Evolutionary conservation across 2,113 vertebrate genomes (phyloP).

Genomic region (Paradisaea rubra): DNA sequence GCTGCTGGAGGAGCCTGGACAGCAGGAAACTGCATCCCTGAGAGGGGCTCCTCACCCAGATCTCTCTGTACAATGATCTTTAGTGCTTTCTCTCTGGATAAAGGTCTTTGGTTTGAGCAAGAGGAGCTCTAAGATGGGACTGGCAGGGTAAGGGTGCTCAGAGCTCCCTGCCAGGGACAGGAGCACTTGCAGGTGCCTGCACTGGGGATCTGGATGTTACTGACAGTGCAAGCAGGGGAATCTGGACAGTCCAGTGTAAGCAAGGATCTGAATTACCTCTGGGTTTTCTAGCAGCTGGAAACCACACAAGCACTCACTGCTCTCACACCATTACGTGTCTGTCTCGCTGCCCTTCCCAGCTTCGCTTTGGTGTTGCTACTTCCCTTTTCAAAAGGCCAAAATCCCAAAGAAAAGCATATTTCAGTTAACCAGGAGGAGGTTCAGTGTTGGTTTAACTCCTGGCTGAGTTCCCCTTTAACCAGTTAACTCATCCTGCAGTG

Average conservation of each 20-base stretch:
- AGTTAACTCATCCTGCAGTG: neutral
- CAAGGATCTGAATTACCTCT: neutral
- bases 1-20: neutral
- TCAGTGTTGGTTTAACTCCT: neutral
- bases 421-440: neutral
- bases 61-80: neutral
- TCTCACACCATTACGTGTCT: fast-evolving
- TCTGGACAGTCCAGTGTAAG: neutral
- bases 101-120: neutral
- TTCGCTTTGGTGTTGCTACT: neutral
- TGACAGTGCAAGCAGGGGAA: fast-evolving
- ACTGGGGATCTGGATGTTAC: fast-evolving
- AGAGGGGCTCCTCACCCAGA: fast-evolving
- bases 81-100: neutral
- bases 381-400: neutral
- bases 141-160: neutral
- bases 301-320: neutral
- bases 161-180: neutral
- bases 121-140: neutral
- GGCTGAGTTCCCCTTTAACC: neutral
- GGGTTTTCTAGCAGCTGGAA: neutral
- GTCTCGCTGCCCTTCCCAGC: neutral
- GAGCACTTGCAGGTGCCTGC: neutral
- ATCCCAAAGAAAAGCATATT: neutral
- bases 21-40: neutral